Base-by-base conservation (phyloP, 2,797 vertebrate genomes). In the Brotula barbata region DNA sequence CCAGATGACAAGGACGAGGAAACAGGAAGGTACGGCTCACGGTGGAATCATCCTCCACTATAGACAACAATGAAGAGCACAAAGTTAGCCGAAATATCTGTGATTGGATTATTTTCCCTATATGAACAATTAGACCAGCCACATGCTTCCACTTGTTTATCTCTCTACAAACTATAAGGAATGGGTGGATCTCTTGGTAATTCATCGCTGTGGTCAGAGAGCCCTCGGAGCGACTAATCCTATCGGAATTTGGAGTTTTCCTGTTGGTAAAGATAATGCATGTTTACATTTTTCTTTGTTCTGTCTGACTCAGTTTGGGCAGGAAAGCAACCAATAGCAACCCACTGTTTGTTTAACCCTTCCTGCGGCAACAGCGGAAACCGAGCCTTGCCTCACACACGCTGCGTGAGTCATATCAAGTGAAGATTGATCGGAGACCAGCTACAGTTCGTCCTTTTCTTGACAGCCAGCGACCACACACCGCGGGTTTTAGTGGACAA, bases 251-350 rank as follows among this genome's bases (percentile, higher is more conserved):
- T 69, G 11, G 53, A n/a, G 52, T 75, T 77, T 76, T 73, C 59
- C 72, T 71, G 57, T 62, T 56, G 50, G 44, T 63, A 44, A 65
- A 83, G 73, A 76, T 82, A 81, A 83, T 74, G 42, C 55, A 58
- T 71, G 85, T 85, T 81, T 85, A 82, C 76, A 85, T 80, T 76
- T 71, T 77, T 74, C 76, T 83, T 88, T 84, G 77, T 87, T 72
- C 69, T 54, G 52, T 58, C 68, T 84, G 79, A 88, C 79, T 85
- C 74, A 72, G 71, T 78, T 80, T 28, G 51, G 25, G 66, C 73
- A 85, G 85, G 79, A 85, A 89, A 84, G 75, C 69, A 73, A 68
- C 71, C 48, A 20, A 63, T 8, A 42, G 50, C 54, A n/a, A n/a
- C n/a, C 44, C 51, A 5, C 22, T 84, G 85, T 83, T 89, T 87